Conservation (phyloP, 1,140 invertebrate species). For the Lucilia cuprina region DNA sequence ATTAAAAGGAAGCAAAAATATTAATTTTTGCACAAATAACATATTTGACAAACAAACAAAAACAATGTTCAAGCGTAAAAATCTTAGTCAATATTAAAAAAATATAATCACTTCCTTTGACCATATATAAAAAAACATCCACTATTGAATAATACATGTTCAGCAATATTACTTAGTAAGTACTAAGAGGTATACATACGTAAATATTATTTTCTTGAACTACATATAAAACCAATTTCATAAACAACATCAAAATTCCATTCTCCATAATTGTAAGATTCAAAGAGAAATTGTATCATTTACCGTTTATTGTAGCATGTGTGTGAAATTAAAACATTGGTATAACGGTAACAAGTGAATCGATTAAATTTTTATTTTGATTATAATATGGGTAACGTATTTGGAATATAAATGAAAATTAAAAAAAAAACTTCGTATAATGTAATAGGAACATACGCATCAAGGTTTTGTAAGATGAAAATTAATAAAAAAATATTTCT, state of each 20-base stretch:
- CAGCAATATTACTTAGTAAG: background rate
- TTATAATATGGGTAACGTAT: too few relatives aligned
- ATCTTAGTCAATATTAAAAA: background rate
- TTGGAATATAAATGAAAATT: too few relatives aligned
- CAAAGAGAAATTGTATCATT: background rate
- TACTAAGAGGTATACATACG: too few relatives aligned
- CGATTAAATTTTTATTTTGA: too few relatives aligned
- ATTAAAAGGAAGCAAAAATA: background rate
- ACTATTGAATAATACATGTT: background rate
- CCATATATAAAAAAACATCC: constrained; percentile 2
- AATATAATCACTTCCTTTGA: constrained; percentile 19
- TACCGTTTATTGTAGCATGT: background rate
- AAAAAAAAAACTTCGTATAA: too few relatives aligned
- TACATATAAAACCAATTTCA: background rate
- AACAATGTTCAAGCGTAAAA: background rate
- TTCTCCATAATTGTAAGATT: background rate
- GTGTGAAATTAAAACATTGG: too few relatives aligned
- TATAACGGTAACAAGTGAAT: too few relatives aligned
- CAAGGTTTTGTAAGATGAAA: too few relatives aligned
- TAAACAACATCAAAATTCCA: background rate
- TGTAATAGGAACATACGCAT: too few relatives aligned
- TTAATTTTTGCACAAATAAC: too few relatives aligned
- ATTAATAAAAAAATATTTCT: too few relatives aligned
- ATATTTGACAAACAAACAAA: background rate
- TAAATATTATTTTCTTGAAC: too few relatives aligned